Evolutionary conservation across 2,113 vertebrate genomes (phyloP).

Genomic region (Anolis carolinensis): DNA sequence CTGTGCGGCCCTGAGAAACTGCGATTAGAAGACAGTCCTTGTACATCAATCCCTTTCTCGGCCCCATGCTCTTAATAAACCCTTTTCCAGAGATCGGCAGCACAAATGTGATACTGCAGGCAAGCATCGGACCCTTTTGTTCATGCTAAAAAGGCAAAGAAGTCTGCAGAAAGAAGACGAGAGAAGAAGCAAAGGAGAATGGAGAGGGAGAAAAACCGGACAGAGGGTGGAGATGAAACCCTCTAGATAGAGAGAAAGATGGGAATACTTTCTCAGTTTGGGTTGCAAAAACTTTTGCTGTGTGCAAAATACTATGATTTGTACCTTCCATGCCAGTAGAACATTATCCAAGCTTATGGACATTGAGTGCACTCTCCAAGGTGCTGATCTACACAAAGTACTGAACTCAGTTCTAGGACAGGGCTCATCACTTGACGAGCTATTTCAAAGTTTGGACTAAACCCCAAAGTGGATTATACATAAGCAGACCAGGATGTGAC

Average conservation of each 20-base stretch:
- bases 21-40: neutral
- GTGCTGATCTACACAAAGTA: too few relatives aligned
- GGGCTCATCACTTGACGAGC: too few relatives aligned
- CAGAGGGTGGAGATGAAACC: neutral
- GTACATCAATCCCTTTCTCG: neutral
- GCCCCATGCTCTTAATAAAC: constrained; percentile 14
- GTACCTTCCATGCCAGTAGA: too few relatives aligned
- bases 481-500: too few relatives aligned
- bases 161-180: neutral
- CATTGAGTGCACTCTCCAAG: too few relatives aligned
- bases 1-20: neutral
- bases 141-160: neutral
- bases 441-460: too few relatives aligned
- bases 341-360: too few relatives aligned
- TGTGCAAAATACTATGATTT: neutral
- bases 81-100: neutral
- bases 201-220: neutral
- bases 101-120: neutral
- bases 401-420: too few relatives aligned
- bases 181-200: neutral
- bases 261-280: too few relatives aligned
- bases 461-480: too few relatives aligned
- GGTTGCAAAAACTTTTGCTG: neutral
- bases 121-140: neutral
- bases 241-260: fast-evolving